Evolutionary conservation across 2,888 invertebrate genomes (phyloP).

Genomic region (Dasypogon diadema): DNA sequence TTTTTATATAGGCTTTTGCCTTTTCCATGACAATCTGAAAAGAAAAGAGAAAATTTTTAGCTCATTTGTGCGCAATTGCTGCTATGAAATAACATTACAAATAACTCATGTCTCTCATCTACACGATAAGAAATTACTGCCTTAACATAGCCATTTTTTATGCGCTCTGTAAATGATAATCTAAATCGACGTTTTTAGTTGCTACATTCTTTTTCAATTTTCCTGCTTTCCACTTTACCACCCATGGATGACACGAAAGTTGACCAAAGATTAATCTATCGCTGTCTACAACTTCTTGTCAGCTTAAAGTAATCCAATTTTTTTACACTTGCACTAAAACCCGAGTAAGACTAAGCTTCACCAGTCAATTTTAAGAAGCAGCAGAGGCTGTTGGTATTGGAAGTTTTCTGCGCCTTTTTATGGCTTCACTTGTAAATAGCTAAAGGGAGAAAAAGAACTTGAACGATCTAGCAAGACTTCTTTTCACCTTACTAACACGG

Average conservation of each 20-base stretch:
- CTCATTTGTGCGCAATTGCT: background rate
- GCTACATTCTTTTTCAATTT: background rate
- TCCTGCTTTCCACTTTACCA: background rate
- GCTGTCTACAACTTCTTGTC: background rate
- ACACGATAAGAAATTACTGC: too few relatives aligned
- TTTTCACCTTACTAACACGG: too few relatives aligned
- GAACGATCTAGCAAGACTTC: too few relatives aligned
- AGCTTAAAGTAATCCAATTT: conserved; percentile 25
- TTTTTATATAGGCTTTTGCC: conserved; percentile 80
- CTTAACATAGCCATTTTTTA: too few relatives aligned
- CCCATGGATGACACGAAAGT: background rate
- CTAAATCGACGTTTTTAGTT: too few relatives aligned
- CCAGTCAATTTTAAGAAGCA: conserved; percentile 11
- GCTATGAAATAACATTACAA: too few relatives aligned
- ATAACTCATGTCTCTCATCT: too few relatives aligned
- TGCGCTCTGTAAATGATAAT: too few relatives aligned
- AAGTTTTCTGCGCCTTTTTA: background rate
- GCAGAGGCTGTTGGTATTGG: background rate
- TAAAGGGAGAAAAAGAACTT: background rate
- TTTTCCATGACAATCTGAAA: conserved; percentile 72
- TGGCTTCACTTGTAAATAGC: background rate
- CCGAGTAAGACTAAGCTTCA: conserved; percentile 40
- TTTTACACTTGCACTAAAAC: conserved; percentile 37
- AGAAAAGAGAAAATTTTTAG: conserved; percentile 38
- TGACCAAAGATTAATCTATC: conserved; percentile 29